Conservation (phyloP, 2,113 vertebrate genomes). For the Laticauda laticaudata region DNA sequence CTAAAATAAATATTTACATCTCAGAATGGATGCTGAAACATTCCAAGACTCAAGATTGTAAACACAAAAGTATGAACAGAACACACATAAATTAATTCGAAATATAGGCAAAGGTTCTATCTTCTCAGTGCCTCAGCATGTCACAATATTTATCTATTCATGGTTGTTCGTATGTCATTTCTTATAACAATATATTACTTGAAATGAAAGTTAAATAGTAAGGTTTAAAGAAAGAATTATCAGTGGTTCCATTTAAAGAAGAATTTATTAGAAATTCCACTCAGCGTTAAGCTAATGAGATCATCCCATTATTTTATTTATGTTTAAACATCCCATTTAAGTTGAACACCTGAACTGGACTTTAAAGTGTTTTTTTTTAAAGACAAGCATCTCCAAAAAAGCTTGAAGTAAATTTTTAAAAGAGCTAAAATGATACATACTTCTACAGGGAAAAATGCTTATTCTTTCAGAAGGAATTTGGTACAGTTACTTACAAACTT, state of each 20-base stretch:
- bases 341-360: neutral
- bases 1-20: neutral
- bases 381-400: neutral
- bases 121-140: neutral
- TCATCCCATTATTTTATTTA: neutral
- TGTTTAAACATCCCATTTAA: neutral
- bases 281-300: neutral
- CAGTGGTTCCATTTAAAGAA: neutral
- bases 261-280: neutral
- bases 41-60: neutral
- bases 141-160: neutral
- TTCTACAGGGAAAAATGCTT: neutral
- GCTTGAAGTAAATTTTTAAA: neutral
- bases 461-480: neutral
- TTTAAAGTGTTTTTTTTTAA: neutral
- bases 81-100: neutral
- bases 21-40: neutral
- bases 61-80: neutral
- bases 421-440: neutral
- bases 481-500: slow-evolving; percentile 87
- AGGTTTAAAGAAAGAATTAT: neutral
- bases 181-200: neutral
- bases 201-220: neutral
- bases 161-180: neutral
- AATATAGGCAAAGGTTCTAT: neutral